Conservation (phyloP, 2,797 vertebrate species). For the Cyclopterus lumpus region DNA sequence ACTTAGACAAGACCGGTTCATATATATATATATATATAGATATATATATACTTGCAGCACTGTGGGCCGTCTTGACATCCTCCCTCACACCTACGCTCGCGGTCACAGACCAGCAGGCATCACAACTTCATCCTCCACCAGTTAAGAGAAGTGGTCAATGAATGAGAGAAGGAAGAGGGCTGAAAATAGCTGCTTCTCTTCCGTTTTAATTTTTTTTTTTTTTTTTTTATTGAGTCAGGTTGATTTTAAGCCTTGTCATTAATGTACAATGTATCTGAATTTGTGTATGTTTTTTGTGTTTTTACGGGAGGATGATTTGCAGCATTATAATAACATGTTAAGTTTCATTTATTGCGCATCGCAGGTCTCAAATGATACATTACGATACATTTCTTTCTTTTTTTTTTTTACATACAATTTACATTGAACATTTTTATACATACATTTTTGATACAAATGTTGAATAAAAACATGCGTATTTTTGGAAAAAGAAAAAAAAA, state of each 20-base stretch:
- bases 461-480: background rate
- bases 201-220: slow-evolving; percentile 8
- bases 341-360: background rate
- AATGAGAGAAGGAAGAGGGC: background rate
- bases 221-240: background rate
- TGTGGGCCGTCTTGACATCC: slow-evolving; percentile 12
- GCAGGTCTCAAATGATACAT: background rate
- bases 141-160: slow-evolving; percentile 22
- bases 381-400: too few relatives aligned
- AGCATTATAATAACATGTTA: background rate
- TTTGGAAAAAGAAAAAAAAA: background rate
- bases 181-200: slow-evolving; percentile 26
- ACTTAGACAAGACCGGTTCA: background rate
- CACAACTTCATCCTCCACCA: background rate
- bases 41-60: background rate
- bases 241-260: background rate
- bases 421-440: too few relatives aligned
- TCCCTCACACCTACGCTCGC: background rate
- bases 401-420: too few relatives aligned
- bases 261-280: background rate
- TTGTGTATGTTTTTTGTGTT: background rate
- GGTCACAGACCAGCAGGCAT: slow-evolving; percentile 6
- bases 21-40: too few relatives aligned
- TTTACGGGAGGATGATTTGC: background rate
- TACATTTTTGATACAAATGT: background rate